Percentiles rank a stretch among this genome's conserved stretches.
phyloP scores from a whole-genome alignment of 1,140 invertebrate genomes.

The Neodiprion virginianus region DNA sequence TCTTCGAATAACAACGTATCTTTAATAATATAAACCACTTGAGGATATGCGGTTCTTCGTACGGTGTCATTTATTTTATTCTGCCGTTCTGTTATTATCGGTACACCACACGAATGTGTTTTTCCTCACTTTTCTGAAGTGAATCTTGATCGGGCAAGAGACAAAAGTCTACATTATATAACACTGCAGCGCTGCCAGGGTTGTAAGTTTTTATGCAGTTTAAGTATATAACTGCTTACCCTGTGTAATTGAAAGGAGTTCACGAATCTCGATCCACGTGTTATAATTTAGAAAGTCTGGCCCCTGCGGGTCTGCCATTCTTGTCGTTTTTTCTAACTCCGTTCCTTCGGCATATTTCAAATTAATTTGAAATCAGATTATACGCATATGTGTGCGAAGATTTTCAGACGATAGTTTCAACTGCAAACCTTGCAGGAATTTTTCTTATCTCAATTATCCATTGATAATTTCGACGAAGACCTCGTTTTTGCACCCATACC shows the following conservation, averaged over 20 bases:
- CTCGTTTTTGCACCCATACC: no score
- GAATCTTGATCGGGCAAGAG: not conserved
- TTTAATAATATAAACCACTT: not conserved
- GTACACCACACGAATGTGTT: not conserved
- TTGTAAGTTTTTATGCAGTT: not conserved
- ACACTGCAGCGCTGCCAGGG: slow-evolving; percentile 22
- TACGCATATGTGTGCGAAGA: no score
- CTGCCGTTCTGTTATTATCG: not conserved
- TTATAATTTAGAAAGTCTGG: no score
- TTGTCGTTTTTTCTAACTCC: no score
- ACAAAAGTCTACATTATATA: slow-evolving; percentile 36
- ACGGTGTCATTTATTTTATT: not conserved
- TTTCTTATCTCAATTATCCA: no score
- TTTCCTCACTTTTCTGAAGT: no score
- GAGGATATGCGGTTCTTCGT: not conserved
- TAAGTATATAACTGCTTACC: slow-evolving; percentile 14
- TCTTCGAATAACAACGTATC: not conserved
- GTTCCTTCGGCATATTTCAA: no score
- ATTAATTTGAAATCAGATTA: no score
- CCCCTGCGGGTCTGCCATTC: no score
- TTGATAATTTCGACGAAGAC: no score
- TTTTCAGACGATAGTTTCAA: no score
- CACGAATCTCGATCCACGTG: slow-evolving; percentile 20
- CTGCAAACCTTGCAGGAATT: no score
- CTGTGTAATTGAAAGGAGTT: slow-evolving; percentile 13